Percentiles rank a stretch among this genome's conserved stretches.
These are phyloP conservation scores for Halcyon leucocephala DNA, from an alignment of 2,797 vertebrate genomes.

Conservation along the genomic window DNA sequence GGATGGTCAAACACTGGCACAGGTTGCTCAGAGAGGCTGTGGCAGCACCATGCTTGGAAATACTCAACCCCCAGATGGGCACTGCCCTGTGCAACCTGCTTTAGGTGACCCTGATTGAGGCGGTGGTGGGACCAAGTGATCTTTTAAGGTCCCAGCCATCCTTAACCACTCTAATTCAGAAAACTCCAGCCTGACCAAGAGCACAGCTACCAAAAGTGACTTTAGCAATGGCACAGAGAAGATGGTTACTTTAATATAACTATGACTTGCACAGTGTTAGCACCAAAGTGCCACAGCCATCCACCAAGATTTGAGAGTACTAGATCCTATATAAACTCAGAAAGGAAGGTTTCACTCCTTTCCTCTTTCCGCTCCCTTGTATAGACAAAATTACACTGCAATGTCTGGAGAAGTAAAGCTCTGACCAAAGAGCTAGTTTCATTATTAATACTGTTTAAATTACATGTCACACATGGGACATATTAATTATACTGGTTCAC, in stretches of 20 bases:
- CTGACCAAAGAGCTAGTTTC: background rate
- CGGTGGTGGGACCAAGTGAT: background rate
- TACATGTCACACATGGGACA: background rate
- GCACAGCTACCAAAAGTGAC: background rate
- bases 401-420: background rate
- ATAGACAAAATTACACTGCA: background rate
- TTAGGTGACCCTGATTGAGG: background rate
- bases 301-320: background rate
- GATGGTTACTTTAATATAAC: background rate
- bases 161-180: background rate
- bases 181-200: background rate
- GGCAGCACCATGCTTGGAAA: fast-evolving
- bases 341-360: background rate
- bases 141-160: background rate
- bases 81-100: background rate
- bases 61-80: background rate
- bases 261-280: fast-evolving
- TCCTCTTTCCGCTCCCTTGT: background rate
- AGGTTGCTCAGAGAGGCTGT: background rate
- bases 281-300: background rate
- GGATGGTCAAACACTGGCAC: background rate
- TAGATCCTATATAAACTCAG: background rate
- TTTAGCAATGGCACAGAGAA: background rate
- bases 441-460: background rate
- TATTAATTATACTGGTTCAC: background rate